These are phyloP conservation scores for Montipora capitata DNA, from an alignment of 92 coral and sea anemone genomes.

Conservation along the genomic window DNA sequence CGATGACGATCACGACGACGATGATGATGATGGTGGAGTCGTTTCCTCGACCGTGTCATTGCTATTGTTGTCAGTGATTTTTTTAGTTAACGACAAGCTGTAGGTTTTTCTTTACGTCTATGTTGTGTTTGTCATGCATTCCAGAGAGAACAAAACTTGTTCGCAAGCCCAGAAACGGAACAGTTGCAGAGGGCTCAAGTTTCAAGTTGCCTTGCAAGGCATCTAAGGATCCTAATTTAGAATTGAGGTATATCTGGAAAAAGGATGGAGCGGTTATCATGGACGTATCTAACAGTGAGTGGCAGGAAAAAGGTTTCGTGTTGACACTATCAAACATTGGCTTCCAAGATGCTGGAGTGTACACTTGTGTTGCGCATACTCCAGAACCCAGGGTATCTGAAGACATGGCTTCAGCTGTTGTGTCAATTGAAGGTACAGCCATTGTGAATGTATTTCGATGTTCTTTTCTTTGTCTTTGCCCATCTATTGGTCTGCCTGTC, in stretches of 20 bases:
- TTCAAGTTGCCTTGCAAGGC: slow-evolving; percentile 79
- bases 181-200: slow-evolving; percentile 51
- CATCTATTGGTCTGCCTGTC: no score
- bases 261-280: slow-evolving; percentile 69
- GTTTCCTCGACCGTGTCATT: no score
- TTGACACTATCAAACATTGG: slow-evolving; percentile 53
- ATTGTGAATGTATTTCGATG: not conserved
- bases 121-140: not conserved
- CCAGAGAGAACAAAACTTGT: slow-evolving; percentile 74
- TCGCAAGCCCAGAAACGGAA: slow-evolving; percentile 32
- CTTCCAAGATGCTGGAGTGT: slow-evolving; percentile 82
- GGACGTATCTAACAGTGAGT: slow-evolving; percentile 25
- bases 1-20: no score
- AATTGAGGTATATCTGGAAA: slow-evolving; percentile 77
- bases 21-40: no score
- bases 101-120: not conserved
- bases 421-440: slow-evolving; percentile 15
- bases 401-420: slow-evolving; percentile 67
- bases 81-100: not conserved
- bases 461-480: no score
- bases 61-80: not conserved
- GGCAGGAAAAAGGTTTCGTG: slow-evolving; percentile 55
- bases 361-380: slow-evolving; percentile 89
- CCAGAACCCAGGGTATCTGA: slow-evolving; percentile 79
- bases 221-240: slow-evolving; percentile 43